These are phyloP conservation scores for Cyphomyrmex costatus DNA, from an alignment of 1,140 invertebrate species.

Conservation along the genomic window DNA sequence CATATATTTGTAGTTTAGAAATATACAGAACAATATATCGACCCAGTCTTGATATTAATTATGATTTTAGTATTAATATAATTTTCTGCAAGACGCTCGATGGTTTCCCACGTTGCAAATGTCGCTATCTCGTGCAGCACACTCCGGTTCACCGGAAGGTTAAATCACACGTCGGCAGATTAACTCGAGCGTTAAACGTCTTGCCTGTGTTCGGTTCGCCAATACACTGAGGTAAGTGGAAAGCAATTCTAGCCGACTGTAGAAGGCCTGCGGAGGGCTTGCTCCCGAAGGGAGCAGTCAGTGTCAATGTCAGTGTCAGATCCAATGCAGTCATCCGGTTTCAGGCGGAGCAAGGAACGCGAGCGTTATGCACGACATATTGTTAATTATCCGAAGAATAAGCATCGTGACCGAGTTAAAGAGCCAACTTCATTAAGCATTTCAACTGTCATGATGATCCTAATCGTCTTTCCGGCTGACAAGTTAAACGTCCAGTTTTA, in stretches of 20 bases:
- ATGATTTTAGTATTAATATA: background rate
- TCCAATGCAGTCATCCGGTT: constrained; percentile 54
- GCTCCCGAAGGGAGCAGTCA: constrained; percentile 53
- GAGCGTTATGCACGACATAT: constrained; percentile 25
- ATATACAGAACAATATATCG: background rate
- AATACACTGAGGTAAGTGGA: constrained; percentile 48
- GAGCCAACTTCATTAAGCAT: background rate
- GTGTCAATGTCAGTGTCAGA: constrained; percentile 61
- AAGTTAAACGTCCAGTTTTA: background rate
- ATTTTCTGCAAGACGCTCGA: background rate
- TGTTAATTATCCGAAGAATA: constrained; percentile 50
- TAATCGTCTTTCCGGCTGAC: constrained; percentile 5
- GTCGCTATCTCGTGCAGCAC: constrained; percentile 42
- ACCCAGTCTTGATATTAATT: background rate
- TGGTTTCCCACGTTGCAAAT: constrained; percentile 26
- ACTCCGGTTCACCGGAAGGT: constrained; percentile 37
- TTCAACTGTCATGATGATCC: background rate
- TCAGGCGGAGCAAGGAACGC: background rate
- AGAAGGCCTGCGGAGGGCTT: constrained; percentile 50
- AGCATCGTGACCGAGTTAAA: background rate
- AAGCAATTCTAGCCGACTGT: constrained; percentile 56
- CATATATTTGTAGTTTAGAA: background rate
- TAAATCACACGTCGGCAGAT: constrained; percentile 47
- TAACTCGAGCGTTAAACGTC: constrained; percentile 60
- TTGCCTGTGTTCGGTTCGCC: constrained; percentile 39